Evolutionary conservation across 2,888 invertebrate genomes (phyloP), one percentile per base, ranked within the genome.

Genomic region (Chaetogeoica ovagalla): DNA sequence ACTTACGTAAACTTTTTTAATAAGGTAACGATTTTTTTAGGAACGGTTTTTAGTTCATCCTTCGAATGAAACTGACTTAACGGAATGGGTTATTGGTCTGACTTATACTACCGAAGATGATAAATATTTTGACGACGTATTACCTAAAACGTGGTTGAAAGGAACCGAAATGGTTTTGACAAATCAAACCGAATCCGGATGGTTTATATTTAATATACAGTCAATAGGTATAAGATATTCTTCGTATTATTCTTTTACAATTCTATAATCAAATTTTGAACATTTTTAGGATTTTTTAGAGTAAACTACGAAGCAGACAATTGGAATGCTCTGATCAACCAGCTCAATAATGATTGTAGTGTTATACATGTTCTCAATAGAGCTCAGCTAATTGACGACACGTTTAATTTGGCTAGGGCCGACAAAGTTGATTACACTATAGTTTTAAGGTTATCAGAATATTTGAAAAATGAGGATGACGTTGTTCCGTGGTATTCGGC

Each of bases 351-450:
- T 55, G 88, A 89, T 0, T 91, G 19, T 85, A 87, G 21, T 89
- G 90, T 43, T 6, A 82, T 83, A 57, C 81, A 83, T n/a, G 75
- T 72, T 66, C 86, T 91, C 17, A 93, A 93, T 86, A 89, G 92
- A 83, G 94, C 93, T 8, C 94, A 95, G 87, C 88, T 94, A 79
- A 89, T 96, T 17, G 93, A 96, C 84, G 97, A 97, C 86, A 88
- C 92, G 2, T 88, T 93, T 83, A 91, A 91, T 86, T 88, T 93
- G 81, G 94, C 93, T n/a, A 73, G 91, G 65, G 89, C 90, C 19
- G 90, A 90, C 2, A 83, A 89, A 30, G 86, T 92, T 82, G 84
- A 86, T 1, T 93, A 93, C 84, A 85, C 86, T 0, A 86, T 88
- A 19, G 90, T 92, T 0, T 88, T 96, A 66, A 87, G 89, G 19